Evolutionary conservation across 2,888 invertebrate genomes (phyloP).

Genomic region (Drosophila acutilabella): DNA sequence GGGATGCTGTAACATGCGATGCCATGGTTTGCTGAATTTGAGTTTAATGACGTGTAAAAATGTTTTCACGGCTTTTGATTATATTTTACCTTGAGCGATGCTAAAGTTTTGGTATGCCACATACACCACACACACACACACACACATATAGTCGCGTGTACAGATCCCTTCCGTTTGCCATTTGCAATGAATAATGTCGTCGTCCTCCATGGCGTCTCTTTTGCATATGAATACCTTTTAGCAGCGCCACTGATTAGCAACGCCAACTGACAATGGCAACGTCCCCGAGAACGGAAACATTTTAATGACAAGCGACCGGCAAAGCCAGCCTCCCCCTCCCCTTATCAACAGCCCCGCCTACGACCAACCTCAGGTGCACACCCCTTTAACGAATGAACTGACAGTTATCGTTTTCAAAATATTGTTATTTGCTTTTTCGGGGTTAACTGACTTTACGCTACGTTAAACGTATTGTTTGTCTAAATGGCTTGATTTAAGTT

Average conservation of each 20-base stretch:
- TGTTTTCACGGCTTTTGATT: conserved; percentile 82
- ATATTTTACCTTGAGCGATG: conserved; percentile 79
- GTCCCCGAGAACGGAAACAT: conserved; percentile 65
- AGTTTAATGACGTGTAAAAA: conserved; percentile 82
- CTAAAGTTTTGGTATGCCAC: conserved; percentile 61
- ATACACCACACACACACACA: conserved; percentile 21
- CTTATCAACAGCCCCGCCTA: neutral
- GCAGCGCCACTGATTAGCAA: conserved; percentile 73
- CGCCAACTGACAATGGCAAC: conserved; percentile 68
- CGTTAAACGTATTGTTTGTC: conserved; percentile 64
- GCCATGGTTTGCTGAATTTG: conserved; percentile 81
- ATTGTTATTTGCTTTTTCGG: conserved; percentile 64
- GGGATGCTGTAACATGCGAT: conserved; percentile 70
- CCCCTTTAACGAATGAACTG: conserved; percentile 47
- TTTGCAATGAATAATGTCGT: conserved; percentile 77
- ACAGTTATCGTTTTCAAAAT: conserved; percentile 79
- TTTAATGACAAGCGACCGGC: conserved; percentile 73
- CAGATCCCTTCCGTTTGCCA: conserved; percentile 75
- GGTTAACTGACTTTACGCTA: conserved; percentile 52
- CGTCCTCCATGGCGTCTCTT: conserved; percentile 51
- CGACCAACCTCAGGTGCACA: conserved; percentile 1
- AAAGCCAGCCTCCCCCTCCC: conserved; percentile 1
- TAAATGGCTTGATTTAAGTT: conserved; percentile 64
- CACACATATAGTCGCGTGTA: conserved; percentile 23
- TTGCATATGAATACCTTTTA: conserved; percentile 78